phyloP scores from a whole-genome alignment of 2,113 vertebrate species.

The Porphyrio hochstetteri region DNA sequence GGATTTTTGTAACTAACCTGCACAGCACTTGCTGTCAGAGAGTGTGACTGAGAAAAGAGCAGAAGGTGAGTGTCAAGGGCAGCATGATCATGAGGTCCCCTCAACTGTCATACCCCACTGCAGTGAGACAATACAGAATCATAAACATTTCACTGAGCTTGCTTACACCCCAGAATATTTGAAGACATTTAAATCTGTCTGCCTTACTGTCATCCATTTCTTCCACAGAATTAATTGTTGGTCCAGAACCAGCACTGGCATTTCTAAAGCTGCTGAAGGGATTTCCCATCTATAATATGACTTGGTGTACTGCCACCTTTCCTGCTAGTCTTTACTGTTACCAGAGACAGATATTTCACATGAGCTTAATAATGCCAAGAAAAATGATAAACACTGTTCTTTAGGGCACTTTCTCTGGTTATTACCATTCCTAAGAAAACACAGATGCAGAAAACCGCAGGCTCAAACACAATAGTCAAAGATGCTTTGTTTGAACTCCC shows the following conservation, averaged over 20 bases:
- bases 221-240: background rate
- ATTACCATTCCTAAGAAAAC: background rate
- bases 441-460: background rate
- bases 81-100: background rate
- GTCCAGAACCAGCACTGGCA: background rate
- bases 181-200: background rate
- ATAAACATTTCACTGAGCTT: background rate
- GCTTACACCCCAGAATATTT: background rate
- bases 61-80: background rate
- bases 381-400: background rate
- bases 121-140: background rate
- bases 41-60: background rate
- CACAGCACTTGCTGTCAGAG: background rate
- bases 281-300: background rate
- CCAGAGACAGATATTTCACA: background rate
- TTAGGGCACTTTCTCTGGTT: background rate
- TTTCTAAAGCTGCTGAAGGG: background rate
- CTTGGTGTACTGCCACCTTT: background rate
- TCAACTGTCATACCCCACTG: accelerated
- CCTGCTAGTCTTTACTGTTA: background rate
- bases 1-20: background rate
- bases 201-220: background rate
- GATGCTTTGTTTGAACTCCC: background rate
- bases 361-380: background rate
- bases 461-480: background rate